Base-by-base conservation (phyloP, 2,888 invertebrate species). In the Pecten maximus region DNA sequence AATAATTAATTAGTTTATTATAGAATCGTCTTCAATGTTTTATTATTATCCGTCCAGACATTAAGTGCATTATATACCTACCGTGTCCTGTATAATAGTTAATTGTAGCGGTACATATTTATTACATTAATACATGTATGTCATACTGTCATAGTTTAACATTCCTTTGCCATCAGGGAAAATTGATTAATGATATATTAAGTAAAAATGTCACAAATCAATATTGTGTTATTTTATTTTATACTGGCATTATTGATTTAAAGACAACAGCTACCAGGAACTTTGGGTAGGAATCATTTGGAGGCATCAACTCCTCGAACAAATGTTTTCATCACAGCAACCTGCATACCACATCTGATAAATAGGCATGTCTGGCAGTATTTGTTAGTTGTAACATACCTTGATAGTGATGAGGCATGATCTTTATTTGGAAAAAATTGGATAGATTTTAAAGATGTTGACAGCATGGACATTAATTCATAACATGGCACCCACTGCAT, bases 201-300 rank as follows among this genome's bases (percentile, higher is more conserved):
- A 74, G 15, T 74, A 74, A 74, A 54, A 74, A 74, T 74, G 74
- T 74, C 74, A 74, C 74, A 74, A 74, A 74, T 74, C 60, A 74
- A 28, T 28, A 35, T 10, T 35, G 28, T 74, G 74, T 74, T 74
- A 23, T 35, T 12, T 35, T 74, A 74, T 28, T 60, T 0, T 60
- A 60, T 8, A n/a, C 3, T 28, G 60, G 60, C 6, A 10, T 60
- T 60, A 50, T 50, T 16, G 19, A 16, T n/a, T n/a, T n/a, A n/a
- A n/a, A n/a, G n/a, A n/a, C n/a, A n/a, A n/a, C n/a, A n/a, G n/a
- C n/a, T n/a, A n/a, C n/a, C n/a, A n/a, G n/a, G n/a, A n/a, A n/a
- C n/a, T n/a, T n/a, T n/a, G n/a, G n/a, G n/a, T n/a, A n/a, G n/a
- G n/a, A n/a, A n/a, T n/a, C n/a, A n/a, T n/a, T n/a, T n/a, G n/a